Evolutionary conservation across 1,140 invertebrate genomes (phyloP).

Genomic region (Limonius californicus): DNA sequence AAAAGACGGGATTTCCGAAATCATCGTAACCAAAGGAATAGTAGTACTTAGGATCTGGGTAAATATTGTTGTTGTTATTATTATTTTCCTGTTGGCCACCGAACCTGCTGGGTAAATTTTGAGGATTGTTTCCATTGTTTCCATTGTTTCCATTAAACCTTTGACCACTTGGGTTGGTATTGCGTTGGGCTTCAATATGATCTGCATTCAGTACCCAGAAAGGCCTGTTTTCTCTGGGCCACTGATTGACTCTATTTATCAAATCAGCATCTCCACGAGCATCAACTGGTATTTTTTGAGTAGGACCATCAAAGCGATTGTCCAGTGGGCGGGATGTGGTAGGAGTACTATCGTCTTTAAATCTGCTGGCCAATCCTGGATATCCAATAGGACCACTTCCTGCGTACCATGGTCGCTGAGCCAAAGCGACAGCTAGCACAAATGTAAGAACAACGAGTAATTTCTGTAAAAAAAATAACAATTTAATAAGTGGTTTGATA

Average conservation of each 20-base stretch:
- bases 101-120: too few relatives aligned
- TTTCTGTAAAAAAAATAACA: too few relatives aligned
- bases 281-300: slow-evolving; percentile 43
- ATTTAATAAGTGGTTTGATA: too few relatives aligned
- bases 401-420: slow-evolving; percentile 40
- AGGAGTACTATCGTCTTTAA: slow-evolving; percentile 27
- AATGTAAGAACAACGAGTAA: slow-evolving; percentile 23
- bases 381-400: slow-evolving; percentile 36
- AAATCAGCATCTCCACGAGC: slow-evolving; percentile 49
- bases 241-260: slow-evolving; percentile 49
- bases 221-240: too few relatives aligned
- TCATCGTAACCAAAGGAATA: too few relatives aligned
- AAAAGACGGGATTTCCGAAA: too few relatives aligned
- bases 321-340: slow-evolving; percentile 24
- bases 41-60: too few relatives aligned
- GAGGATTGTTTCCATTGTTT: too few relatives aligned
- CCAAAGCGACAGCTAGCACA: slow-evolving; percentile 22
- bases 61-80: too few relatives aligned
- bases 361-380: slow-evolving; percentile 35
- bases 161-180: too few relatives aligned
- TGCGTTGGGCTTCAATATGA: slow-evolving; percentile 48
- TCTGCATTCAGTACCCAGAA: slow-evolving; percentile 57
- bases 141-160: too few relatives aligned
- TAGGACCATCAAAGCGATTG: slow-evolving; percentile 34
- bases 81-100: too few relatives aligned